A percentile compares a stretch with the other conserved stretches of the same genome.
phyloP scores from a whole-genome alignment of 1,140 invertebrate genomes.

The Drosophila mauritiana region DNA sequence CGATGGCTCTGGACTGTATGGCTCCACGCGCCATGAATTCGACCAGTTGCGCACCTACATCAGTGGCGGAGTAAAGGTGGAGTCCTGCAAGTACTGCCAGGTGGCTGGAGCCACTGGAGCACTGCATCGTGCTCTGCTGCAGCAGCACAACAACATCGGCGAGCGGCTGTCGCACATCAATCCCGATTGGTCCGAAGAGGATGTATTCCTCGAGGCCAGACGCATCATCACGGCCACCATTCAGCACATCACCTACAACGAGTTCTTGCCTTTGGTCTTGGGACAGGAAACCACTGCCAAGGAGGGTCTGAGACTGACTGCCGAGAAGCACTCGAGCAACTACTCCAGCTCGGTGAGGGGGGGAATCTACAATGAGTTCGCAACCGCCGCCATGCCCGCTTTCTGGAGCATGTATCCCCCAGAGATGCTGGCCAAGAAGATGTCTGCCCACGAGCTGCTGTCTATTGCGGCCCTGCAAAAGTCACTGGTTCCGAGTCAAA shows the following conservation, averaged over 20 bases:
- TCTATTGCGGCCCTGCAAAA: conserved; percentile 85
- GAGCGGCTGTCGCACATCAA: conserved; percentile 90
- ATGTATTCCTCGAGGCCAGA: conserved; percentile 91
- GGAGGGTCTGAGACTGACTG: conserved; percentile 83
- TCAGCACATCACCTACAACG: conserved; percentile 95
- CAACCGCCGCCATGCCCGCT: conserved; percentile 90
- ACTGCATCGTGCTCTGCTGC: conserved; percentile 89
- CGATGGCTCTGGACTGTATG: conserved; percentile 94
- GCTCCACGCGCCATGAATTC: conserved; percentile 89
- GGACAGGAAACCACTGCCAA: conserved; percentile 85
- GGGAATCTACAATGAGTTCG: conserved; percentile 88
- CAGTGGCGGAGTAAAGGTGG: conserved; percentile 88
- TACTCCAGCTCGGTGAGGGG: conserved; percentile 91
- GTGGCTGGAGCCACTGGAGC: conserved; percentile 85
- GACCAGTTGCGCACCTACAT: conserved; percentile 90
- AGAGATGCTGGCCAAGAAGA: conserved; percentile 78
- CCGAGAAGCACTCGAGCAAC: conserved; percentile 85
- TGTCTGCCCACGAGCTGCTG: conserved; percentile 85
- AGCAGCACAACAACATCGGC: conserved; percentile 94
- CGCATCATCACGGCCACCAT: conserved; percentile 91
- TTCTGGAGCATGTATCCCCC: conserved; percentile 90
- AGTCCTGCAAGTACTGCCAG: conserved; percentile 86
- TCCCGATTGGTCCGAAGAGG: conserved; percentile 93
- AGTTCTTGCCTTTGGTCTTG: conserved; percentile 92
- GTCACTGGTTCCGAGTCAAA: conserved; percentile 77